A percentile compares a stretch with the other conserved stretches of the same genome.
These are phyloP conservation scores for Dendroctonus ponderosae DNA, from an alignment of 1,140 invertebrate species.

Conservation along the genomic window DNA sequence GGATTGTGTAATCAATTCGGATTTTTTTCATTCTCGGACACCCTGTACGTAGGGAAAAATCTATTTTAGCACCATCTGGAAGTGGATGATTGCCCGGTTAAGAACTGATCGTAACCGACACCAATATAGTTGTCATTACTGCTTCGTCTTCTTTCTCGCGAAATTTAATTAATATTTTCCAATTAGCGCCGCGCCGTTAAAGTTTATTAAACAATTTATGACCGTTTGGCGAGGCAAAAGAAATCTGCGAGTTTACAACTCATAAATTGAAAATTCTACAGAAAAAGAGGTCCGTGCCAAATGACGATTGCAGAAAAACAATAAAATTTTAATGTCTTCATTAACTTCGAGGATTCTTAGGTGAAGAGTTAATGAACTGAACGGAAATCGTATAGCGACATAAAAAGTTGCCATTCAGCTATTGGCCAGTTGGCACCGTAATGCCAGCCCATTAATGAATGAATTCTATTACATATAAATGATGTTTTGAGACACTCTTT, in stretches of 20 bases:
- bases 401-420: no score
- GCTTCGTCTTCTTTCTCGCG: neutral
- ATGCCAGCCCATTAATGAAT: no score
- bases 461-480: no score
- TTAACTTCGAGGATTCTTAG: conserved; percentile 25
- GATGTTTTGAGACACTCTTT: no score
- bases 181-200: conserved; percentile 21
- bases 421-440: no score
- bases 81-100: no score
- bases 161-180: conserved; percentile 30
- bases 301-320: conserved; percentile 18
- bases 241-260: conserved; percentile 20
- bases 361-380: conserved; percentile 5
- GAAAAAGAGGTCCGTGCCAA: conserved; percentile 25
- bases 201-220: conserved; percentile 30
- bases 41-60: no score
- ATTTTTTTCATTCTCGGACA: no score
- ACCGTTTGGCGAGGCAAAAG: conserved; percentile 18
- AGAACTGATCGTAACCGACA: neutral
- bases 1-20: no score
- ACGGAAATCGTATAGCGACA: no score
- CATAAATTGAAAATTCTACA: conserved; percentile 26
- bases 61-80: no score
- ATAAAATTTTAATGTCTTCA: conserved; percentile 28
- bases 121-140: neutral